Conservation (phyloP, 2,113 vertebrate genomes). For the rabbit (Oryctolagus cuniculus) region DNA sequence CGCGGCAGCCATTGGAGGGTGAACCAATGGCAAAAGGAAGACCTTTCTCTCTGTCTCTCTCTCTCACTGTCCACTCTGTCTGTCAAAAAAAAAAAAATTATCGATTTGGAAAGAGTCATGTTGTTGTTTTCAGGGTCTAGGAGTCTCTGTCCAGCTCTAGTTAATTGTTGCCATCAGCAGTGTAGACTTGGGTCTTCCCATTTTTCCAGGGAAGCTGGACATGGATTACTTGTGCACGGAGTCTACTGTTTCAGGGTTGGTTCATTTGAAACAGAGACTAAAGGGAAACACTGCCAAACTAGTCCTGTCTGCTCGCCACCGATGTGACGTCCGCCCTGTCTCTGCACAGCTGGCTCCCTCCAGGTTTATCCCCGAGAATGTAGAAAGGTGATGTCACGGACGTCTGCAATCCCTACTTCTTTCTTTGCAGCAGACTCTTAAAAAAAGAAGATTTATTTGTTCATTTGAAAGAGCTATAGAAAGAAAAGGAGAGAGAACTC, state of each 20-base stretch:
- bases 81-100: no score
- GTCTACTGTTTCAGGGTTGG: not conserved
- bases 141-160: not conserved
- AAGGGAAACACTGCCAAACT: not conserved
- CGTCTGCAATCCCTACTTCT: not conserved
- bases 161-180: not conserved
- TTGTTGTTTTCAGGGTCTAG: not conserved
- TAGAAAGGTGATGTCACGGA: rapidly evolving
- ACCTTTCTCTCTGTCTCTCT: no score
- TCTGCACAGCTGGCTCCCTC: not conserved
- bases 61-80: no score
- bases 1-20: no score
- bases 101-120: not conserved
- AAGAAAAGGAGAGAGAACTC: no score
- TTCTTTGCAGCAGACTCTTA: not conserved
- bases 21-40: no score
- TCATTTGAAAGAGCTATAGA: no score
- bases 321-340: not conserved
- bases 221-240: not conserved
- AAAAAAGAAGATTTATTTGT: no score
- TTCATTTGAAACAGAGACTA: constrained; percentile 31
- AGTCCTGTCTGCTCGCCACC: no score
- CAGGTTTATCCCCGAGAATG: not conserved
- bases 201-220: not conserved
- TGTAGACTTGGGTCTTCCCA: not conserved